Percentiles rank a stretch among this genome's conserved stretches.
phyloP scores from a whole-genome alignment of 2,113 vertebrate genomes.

The Pithys albifrons region DNA sequence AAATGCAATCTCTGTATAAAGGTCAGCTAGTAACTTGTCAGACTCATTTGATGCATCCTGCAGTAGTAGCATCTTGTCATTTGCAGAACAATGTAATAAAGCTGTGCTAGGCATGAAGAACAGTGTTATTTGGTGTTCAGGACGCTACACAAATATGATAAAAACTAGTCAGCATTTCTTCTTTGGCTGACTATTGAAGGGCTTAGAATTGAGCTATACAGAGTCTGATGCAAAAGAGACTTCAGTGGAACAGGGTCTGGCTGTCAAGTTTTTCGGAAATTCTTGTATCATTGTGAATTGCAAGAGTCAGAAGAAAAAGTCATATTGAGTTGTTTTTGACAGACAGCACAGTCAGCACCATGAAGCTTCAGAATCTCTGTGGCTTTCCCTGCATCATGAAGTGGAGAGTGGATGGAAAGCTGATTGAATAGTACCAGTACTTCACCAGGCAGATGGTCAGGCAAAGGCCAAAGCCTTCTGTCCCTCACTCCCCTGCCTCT shows the following conservation, averaged over 20 bases:
- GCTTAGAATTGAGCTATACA: not conserved
- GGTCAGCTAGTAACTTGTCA: slow-evolving; percentile 34
- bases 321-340: not conserved
- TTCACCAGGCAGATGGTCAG: slow-evolving; percentile 58
- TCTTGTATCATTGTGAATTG: not conserved
- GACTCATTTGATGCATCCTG: not conserved
- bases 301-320: not conserved
- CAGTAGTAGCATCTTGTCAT: not conserved
- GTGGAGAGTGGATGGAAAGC: not conserved
- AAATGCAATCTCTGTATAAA: slow-evolving; percentile 27
- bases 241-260: not conserved
- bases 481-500: slow-evolving; percentile 4
- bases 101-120: not conserved
- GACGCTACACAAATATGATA: not conserved
- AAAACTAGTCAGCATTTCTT: not conserved
- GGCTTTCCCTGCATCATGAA: not conserved
- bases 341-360: not conserved
- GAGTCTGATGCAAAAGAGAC: not conserved
- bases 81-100: not conserved
- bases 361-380: not conserved
- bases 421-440: slow-evolving; percentile 52
- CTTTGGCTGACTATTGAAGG: not conserved
- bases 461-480: slow-evolving; percentile 61
- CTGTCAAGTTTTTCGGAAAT: not conserved
- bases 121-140: not conserved